These are phyloP conservation scores for Antitype chi DNA, from an alignment of 2,888 invertebrate genomes.

Conservation along the genomic window DNA sequence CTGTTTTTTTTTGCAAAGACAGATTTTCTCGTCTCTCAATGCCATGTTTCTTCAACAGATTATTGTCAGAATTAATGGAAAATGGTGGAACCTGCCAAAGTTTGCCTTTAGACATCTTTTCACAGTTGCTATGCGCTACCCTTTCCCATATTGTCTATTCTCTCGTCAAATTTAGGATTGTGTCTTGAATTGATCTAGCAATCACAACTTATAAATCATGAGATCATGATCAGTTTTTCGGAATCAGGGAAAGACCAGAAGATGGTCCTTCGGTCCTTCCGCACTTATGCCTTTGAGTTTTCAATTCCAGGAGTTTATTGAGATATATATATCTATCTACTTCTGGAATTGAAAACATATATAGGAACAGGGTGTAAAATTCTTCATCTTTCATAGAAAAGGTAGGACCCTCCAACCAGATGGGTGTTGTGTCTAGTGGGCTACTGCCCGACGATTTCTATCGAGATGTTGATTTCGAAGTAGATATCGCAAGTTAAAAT, in stretches of 20 bases:
- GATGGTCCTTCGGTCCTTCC: background rate
- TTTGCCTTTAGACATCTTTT: background rate
- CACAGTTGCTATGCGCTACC: background rate
- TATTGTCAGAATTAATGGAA: background rate
- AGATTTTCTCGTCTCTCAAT: background rate
- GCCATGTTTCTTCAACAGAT: too few species aligned
- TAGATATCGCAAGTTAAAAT: background rate
- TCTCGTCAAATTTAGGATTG: background rate
- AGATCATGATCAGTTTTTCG: background rate
- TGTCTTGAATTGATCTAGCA: background rate
- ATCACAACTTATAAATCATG: background rate
- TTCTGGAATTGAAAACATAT: too few species aligned
- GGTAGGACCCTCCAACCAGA: too few species aligned
- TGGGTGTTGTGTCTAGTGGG: too few species aligned
- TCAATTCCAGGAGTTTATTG: background rate
- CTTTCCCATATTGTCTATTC: background rate
- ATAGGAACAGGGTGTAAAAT: too few species aligned
- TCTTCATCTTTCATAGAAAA: too few species aligned
- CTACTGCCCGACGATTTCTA: too few species aligned
- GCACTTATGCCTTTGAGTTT: background rate
- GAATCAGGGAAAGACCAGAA: background rate
- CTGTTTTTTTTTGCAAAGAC: background rate
- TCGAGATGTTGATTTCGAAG: too few species aligned
- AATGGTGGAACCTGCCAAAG: background rate
- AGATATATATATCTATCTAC: too few species aligned